A percentile compares a stretch with the other conserved stretches of the same genome.
Evolutionary conservation across 2,113 vertebrate species (phyloP).

Genomic region (Pogona vitticeps): DNA sequence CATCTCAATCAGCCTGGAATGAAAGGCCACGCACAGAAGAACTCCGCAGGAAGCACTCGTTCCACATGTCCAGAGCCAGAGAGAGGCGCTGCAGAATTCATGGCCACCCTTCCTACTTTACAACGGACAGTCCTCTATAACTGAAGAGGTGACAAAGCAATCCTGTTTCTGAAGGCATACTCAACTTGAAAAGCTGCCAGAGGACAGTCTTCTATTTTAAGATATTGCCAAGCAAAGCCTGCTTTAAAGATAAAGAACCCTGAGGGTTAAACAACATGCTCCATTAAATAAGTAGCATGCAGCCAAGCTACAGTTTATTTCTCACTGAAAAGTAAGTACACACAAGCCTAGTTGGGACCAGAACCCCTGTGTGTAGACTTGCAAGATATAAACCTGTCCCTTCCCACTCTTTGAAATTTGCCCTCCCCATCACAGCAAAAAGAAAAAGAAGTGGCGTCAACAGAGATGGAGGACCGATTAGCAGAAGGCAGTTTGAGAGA

Average conservation of each 20-base stretch:
- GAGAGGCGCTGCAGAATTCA: background rate
- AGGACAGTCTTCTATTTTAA: background rate
- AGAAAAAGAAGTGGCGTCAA: too few species aligned
- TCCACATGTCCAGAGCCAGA: background rate
- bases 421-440: too few species aligned
- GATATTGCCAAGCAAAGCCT: background rate
- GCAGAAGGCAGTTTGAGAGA: too few species aligned
- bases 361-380: too few species aligned
- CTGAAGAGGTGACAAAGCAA: background rate
- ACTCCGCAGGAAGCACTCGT: background rate
- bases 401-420: too few species aligned
- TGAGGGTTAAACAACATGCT: background rate
- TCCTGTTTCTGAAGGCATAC: background rate
- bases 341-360: too few species aligned
- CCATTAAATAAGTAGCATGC: background rate
- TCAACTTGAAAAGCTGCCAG: background rate
- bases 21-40: background rate
- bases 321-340: background rate
- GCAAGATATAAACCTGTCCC: too few species aligned
- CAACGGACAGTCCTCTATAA: background rate
- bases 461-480: too few species aligned
- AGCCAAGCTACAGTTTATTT: background rate
- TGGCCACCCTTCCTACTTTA: background rate
- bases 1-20: constrained; percentile 2
- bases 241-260: background rate